A percentile compares a stretch with the other conserved stretches of the same genome.
phyloP scores from a whole-genome alignment of 2,888 invertebrate genomes.

The Drosophila leonis region DNA sequence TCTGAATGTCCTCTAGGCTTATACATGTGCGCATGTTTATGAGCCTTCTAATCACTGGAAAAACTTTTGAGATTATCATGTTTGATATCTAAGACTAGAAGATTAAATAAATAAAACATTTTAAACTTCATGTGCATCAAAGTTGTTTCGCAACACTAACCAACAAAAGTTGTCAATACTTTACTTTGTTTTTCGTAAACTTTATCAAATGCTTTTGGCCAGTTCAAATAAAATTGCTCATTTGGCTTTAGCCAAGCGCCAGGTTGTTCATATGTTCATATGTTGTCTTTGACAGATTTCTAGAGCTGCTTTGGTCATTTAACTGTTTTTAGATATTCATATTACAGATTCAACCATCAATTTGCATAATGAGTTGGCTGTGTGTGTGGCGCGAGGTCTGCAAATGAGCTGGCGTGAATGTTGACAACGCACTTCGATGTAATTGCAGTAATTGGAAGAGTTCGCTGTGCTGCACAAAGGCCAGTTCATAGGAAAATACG shows the following conservation, averaged over 20 bases:
- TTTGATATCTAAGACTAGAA: background rate
- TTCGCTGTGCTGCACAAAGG: conserved; percentile 26
- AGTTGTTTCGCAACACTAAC: background rate
- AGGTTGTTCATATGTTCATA: background rate
- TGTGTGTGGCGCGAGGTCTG: background rate
- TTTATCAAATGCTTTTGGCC: background rate
- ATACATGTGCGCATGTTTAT: background rate
- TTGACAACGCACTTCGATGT: conserved; percentile 25
- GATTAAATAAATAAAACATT: background rate
- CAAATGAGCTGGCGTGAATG: conserved; percentile 21
- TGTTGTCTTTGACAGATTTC: background rate
- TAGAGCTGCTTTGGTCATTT: background rate
- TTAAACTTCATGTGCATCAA: background rate
- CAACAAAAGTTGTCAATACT: background rate
- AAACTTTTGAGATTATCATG: background rate
- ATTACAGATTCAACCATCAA: conserved; percentile 25
- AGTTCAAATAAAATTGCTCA: background rate
- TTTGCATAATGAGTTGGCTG: conserved; percentile 26
- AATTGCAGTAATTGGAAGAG: conserved; percentile 46
- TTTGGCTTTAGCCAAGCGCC: background rate
- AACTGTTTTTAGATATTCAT: background rate
- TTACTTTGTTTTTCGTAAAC: background rate
- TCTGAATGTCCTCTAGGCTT: background rate
- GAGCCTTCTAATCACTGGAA: background rate
- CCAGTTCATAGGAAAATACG: conserved; percentile 54